Evolutionary conservation across 2,888 invertebrate genomes (phyloP), one percentile per base, ranked within the genome.

Genomic region (Dicranocentrus wangi): DNA sequence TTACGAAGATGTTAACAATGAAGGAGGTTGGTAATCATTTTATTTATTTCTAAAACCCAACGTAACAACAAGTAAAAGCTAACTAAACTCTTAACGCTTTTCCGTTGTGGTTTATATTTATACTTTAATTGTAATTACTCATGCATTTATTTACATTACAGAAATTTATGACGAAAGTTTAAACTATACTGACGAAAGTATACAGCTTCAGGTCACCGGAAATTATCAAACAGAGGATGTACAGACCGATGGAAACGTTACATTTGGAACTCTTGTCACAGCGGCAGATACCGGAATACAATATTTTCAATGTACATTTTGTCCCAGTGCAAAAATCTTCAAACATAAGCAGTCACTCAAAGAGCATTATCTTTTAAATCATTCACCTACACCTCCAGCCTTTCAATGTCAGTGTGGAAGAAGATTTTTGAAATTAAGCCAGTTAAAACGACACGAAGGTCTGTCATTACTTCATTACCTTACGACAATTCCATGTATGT

Each of bases 241-340:
- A 13, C 70, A 79, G 21, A 79, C 78, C 55, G 78, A 79, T 43
- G 78, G 78, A 42, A 78, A 78, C 19, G 78, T 79, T 1, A 79
- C 71, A 13, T 79, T 79, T 79, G 78, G 78, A 71, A 79, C 78
- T n/a, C 63, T 79, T 2, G 51, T 71, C 27, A 79, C 78, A 15
- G 55, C 70, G 3, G 63, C 61, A 13, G 70, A 71, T 19, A 71
- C 70, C 42, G 78, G 71, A 0, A 71, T 78, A 2, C 78, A 78
- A 21, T 78, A 78, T 43, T 78, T 78, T 47, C 78, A 78, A 60
- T 78, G 78, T 32, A 19, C 70, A n/a, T 78, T 78, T 43, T 78
- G 78, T 21, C 78, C 78, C 1, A 78, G 78, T 55, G 51, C 78
- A 15, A 78, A 78, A 27, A 70, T 78, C 1, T 78, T 78, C 25